Evolutionary conservation across 2,888 invertebrate species (phyloP).

Genomic region (Zelleria hepariella): DNA sequence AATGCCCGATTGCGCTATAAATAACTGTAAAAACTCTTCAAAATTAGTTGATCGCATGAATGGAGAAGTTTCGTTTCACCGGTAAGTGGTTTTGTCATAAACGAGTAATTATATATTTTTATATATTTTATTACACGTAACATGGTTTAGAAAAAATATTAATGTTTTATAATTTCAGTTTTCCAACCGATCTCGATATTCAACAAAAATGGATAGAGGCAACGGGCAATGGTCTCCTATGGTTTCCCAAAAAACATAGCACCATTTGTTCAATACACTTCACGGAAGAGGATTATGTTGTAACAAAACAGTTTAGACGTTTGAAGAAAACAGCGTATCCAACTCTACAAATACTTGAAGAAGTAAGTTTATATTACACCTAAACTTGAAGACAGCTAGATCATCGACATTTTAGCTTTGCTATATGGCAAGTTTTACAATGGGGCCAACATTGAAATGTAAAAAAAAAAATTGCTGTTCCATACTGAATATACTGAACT

Average conservation of each 20-base stretch:
- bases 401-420: too few species aligned
- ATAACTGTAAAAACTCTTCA: background rate
- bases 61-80: background rate
- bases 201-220: background rate
- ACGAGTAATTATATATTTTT: background rate
- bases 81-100: background rate
- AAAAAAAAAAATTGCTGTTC: too few species aligned
- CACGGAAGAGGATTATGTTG: too few species aligned
- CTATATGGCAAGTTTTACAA: too few species aligned
- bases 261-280: background rate
- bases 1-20: background rate
- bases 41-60: background rate
- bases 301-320: too few species aligned
- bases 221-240: background rate
- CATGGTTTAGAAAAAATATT: background rate
- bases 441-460: too few species aligned
- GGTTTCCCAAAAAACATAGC: background rate
- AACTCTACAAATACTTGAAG: too few species aligned
- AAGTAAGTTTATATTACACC: too few species aligned
- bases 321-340: too few species aligned
- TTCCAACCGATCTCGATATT: background rate
- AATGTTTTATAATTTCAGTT: background rate
- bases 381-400: too few species aligned
- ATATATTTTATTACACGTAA: background rate
- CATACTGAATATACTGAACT: too few species aligned